phyloP scores from a whole-genome alignment of 2,797 vertebrate species.

The Parauchenoglanis ngamensis region DNA sequence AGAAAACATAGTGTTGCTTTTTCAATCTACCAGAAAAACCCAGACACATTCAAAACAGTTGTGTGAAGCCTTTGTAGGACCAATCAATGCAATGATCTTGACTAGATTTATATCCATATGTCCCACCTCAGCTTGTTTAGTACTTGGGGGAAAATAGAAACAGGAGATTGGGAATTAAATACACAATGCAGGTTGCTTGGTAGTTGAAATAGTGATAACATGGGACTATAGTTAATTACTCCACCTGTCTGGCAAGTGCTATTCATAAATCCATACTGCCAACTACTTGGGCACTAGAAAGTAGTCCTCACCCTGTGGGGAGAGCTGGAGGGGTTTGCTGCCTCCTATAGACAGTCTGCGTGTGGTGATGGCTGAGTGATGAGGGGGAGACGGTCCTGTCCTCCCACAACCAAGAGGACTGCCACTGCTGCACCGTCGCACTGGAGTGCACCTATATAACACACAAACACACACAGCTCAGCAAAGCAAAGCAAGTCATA shows the following conservation, averaged over 20 bases:
- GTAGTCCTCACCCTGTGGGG: constrained; percentile 84
- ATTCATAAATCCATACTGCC: neutral
- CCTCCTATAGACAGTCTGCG: constrained; percentile 88
- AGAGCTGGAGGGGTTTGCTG: constrained; percentile 82
- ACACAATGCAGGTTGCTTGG: neutral
- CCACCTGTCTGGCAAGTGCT: neutral
- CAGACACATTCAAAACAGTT: neutral
- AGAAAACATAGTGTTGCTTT: neutral
- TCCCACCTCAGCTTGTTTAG: neutral
- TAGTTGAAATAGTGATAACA: neutral
- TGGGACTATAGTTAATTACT: neutral
- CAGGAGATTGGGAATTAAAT: neutral
- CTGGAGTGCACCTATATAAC: constrained; percentile 67
- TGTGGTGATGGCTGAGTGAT: constrained; percentile 65
- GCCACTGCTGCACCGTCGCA: constrained; percentile 83
- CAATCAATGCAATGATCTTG: neutral
- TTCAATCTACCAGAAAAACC: neutral
- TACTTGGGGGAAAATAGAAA: too few relatives aligned
- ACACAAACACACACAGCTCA: neutral
- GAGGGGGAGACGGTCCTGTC: constrained; percentile 81
- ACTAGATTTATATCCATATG: neutral
- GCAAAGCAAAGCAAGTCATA: neutral
- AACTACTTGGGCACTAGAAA: neutral
- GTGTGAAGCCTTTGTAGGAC: neutral
- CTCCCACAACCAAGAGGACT: constrained; percentile 79